phyloP scores from a whole-genome alignment of 2,888 invertebrate genomes.

The Temnothorax rugatulus region DNA sequence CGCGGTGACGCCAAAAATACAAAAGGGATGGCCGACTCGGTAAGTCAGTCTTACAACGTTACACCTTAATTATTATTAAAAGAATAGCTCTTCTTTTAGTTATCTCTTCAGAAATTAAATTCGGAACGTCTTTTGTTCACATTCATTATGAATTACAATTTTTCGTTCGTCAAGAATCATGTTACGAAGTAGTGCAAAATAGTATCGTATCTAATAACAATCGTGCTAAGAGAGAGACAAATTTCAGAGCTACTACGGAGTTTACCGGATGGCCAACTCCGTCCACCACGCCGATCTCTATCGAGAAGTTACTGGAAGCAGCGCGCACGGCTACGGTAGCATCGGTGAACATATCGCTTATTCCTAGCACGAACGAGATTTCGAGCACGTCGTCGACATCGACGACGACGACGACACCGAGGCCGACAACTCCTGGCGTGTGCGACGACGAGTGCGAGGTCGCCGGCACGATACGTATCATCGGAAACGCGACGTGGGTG shows the following conservation, averaged over 20 bases:
- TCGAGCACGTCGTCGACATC: constrained; percentile 90
- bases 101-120: background rate
- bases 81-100: background rate
- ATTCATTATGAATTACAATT: background rate
- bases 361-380: constrained; percentile 87
- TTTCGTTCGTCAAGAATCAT: background rate
- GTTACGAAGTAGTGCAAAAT: background rate
- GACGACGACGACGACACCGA: constrained; percentile 91
- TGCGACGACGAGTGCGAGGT: constrained; percentile 94
- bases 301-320: constrained; percentile 92
- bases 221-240: background rate
- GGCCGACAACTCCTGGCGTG: constrained; percentile 92
- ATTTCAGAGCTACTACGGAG: constrained; percentile 92
- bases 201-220: too few relatives aligned
- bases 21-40: constrained; percentile 95
- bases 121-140: background rate
- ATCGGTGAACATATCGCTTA: constrained; percentile 85
- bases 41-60: constrained; percentile 76
- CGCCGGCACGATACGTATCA: constrained; percentile 94
- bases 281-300: constrained; percentile 94
- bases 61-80: constrained; percentile 4
- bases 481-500: constrained; percentile 92
- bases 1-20: constrained; percentile 90
- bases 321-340: constrained; percentile 89
- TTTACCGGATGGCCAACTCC: constrained; percentile 97